phyloP scores from a whole-genome alignment of 2,113 vertebrate genomes.

The Ibidorhyncha struthersii region DNA sequence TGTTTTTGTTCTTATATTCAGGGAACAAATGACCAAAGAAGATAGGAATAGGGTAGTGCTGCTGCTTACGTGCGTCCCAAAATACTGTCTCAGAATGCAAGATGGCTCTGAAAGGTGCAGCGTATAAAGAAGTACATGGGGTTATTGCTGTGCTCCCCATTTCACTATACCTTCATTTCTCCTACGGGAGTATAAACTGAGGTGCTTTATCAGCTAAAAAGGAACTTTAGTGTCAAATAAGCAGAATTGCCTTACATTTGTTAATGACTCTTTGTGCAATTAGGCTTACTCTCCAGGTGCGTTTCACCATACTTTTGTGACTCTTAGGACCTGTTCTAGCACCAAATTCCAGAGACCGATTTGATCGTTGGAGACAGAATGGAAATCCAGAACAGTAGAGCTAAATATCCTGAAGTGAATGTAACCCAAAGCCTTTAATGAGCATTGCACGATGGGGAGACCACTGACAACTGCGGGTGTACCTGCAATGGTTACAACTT shows the following conservation, averaged over 20 bases:
- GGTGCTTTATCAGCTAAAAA: background rate
- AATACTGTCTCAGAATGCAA: background rate
- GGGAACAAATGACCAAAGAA: background rate
- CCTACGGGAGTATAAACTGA: background rate
- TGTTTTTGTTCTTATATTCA: background rate
- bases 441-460: background rate
- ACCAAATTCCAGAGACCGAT: background rate
- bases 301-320: background rate
- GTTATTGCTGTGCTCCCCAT: background rate
- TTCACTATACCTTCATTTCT: background rate
- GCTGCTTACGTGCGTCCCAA: background rate
- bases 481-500: background rate
- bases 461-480: background rate
- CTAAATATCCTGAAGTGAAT: background rate
- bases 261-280: background rate
- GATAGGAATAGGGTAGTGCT: background rate
- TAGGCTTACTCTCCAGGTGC: background rate
- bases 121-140: background rate
- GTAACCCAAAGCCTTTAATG: background rate
- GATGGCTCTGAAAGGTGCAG: background rate
- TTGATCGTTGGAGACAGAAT: background rate
- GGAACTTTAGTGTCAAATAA: background rate
- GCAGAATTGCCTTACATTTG: background rate
- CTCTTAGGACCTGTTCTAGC: background rate
- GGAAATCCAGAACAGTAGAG: background rate